phyloP scores from a whole-genome alignment of 2,113 vertebrate species.

The Oostethus manadensis region DNA sequence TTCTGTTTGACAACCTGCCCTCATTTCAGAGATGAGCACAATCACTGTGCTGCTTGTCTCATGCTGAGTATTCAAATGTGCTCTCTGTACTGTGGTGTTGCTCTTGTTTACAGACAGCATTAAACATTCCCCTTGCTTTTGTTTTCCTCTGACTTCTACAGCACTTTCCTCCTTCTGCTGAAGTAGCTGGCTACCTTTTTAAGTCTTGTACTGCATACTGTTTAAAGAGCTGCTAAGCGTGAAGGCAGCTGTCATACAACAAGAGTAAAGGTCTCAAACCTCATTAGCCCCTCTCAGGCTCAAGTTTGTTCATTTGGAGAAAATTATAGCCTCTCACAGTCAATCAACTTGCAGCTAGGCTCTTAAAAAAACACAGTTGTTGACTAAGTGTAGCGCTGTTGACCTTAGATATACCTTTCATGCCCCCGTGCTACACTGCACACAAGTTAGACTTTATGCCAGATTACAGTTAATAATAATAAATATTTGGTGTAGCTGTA shows the following conservation, averaged over 20 bases:
- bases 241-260: slow-evolving; percentile 17
- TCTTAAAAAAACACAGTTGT: background rate
- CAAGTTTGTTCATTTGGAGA: slow-evolving; percentile 17
- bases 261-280: slow-evolving; percentile 18
- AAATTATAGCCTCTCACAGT: slow-evolving; percentile 19
- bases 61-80: slow-evolving; percentile 38
- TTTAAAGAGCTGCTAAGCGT: slow-evolving; percentile 3
- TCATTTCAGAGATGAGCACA: slow-evolving; percentile 43
- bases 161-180: background rate
- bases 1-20: slow-evolving; percentile 54
- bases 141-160: background rate
- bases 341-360: slow-evolving; percentile 35
- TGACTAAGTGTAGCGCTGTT: background rate
- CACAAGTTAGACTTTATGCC: background rate
- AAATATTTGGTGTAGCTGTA: background rate
- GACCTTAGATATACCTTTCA: background rate
- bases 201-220: background rate
- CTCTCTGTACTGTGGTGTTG: background rate
- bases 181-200: background rate
- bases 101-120: slow-evolving; percentile 2
- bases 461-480: background rate
- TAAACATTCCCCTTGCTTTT: background rate
- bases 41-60: slow-evolving; percentile 5
- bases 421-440: background rate
- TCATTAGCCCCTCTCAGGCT: slow-evolving; percentile 16